Evolutionary conservation across 1,140 invertebrate genomes (phyloP), one percentile per base, ranked within the genome.

Genomic region (Octopus bimaculoides): DNA sequence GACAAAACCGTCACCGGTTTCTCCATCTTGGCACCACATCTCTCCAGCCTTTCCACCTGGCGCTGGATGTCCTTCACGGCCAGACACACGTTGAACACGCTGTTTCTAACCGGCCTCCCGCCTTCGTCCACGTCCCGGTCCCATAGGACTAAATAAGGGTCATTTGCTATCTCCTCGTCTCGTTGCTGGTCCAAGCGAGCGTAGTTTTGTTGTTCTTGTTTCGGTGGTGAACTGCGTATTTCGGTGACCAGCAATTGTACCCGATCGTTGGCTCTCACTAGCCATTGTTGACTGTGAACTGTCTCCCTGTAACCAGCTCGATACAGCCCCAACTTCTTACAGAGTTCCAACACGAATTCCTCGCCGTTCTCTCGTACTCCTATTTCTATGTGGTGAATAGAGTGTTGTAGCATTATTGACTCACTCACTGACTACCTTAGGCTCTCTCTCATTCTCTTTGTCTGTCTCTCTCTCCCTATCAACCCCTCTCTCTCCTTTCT

Each of bases 61-160:
- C 52, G 14, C 53, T 86, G 79, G 0, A 92, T 84, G 84, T 92
- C 84, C 80, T 88, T 88, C 0, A 92, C 91, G 80, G 88, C 84
- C n/a, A 92, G 82, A 41, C 91, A 91, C 3, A 92, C 84, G 82
- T 92, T 92, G 78, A 91, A 91, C 0, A 92, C 91, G 56, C 56
- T 17, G 56, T 12, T 61, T 61, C 56, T 6, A 17, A n/a, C 7
- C 6, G 6, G 8, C 14, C 66, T 14, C 3, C 14, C 14, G 0
- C 9, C 8, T 10, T 6, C 6, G 4, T 20, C 17, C 66, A 71
- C 17, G 26, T 20, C 26, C 17, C 7, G 66, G 66, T 6, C 66
- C 66, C 26, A 41, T 41, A 41, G 26, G 7, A 20, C 26, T 71
- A 71, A 14, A 20, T 71, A 71, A 71, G 66, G 66, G 66, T 71